Percentiles rank a stretch among this genome's conserved stretches.
phyloP scores from a whole-genome alignment of 2,888 invertebrate genomes.

The Beris morrisii region DNA sequence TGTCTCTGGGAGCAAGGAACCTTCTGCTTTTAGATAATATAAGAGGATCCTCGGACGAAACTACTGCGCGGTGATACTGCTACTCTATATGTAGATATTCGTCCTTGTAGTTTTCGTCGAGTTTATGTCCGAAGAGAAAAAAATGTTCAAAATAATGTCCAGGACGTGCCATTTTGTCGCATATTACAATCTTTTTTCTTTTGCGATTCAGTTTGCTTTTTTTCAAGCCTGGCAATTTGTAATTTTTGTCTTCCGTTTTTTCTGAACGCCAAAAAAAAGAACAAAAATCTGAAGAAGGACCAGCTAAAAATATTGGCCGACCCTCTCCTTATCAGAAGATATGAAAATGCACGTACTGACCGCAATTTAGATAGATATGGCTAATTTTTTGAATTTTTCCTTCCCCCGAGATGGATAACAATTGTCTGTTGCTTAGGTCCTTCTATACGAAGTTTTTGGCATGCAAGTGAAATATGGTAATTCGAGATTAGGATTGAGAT shows the following conservation, averaged over 20 bases:
- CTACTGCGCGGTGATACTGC: no score
- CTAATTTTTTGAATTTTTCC: constrained; percentile 15
- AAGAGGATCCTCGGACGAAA: no score
- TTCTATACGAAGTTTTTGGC: no score
- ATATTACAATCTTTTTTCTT: constrained; percentile 13
- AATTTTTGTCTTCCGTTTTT: constrained; percentile 26
- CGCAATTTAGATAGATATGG: constrained; percentile 29
- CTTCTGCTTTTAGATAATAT: no score
- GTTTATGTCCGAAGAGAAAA: not conserved
- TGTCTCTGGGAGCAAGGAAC: no score
- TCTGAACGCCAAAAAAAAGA: constrained; percentile 1
- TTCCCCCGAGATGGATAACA: no score
- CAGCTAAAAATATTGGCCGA: constrained; percentile 15
- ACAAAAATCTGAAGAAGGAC: constrained; percentile 2
- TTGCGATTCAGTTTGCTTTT: not conserved
- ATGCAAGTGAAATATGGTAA: no score
- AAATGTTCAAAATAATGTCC: constrained; percentile 22
- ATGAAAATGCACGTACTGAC: constrained; percentile 30
- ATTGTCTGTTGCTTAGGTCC: no score
- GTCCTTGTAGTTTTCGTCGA: no score
- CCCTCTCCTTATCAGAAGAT: constrained; percentile 26
- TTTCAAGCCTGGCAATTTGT: constrained; percentile 23
- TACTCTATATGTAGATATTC: no score
- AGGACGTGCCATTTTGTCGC: constrained; percentile 27
- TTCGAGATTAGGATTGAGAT: no score